Evolutionary conservation across 2,797 vertebrate genomes (phyloP).

Genomic region (Etheostoma perlongum): DNA sequence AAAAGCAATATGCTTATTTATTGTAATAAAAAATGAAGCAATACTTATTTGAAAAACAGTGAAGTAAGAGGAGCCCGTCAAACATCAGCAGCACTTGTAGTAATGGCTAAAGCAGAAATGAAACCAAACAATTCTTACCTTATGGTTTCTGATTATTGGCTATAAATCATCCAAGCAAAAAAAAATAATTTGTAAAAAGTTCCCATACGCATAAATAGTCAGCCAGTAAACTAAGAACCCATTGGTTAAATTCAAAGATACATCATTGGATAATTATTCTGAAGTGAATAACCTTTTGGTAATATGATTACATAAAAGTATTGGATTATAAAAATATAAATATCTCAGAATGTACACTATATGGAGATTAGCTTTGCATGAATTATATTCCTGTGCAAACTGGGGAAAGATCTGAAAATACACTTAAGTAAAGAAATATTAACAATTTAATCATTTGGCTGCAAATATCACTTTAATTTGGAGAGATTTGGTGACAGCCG

Average conservation of each 20-base stretch:
- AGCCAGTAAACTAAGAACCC: constrained; percentile 21
- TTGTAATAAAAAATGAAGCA: neutral
- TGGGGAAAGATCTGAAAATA: neutral
- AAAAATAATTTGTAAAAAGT: constrained; percentile 21
- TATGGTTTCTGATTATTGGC: constrained; percentile 41
- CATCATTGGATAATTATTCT: neutral
- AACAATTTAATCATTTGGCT: neutral
- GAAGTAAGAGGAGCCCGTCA: constrained; percentile 21
- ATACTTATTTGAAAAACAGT: constrained; percentile 22
- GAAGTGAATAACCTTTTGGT: neutral
- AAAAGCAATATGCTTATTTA: neutral
- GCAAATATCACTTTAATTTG: constrained; percentile 10
- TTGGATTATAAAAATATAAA: neutral
- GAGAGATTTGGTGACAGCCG: neutral
- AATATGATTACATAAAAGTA: neutral
- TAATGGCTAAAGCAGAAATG: constrained; percentile 46
- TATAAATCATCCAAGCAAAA: constrained; percentile 37
- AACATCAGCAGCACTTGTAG: constrained; percentile 27
- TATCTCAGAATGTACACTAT: neutral
- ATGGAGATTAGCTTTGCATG: neutral
- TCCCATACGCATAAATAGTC: constrained; percentile 43
- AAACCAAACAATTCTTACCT: constrained; percentile 37
- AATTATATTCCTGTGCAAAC: neutral
- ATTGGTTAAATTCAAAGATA: neutral
- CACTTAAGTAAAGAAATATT: neutral